phyloP scores from a whole-genome alignment of 2,888 invertebrate genomes.

The Caenorhabditis becei region DNA sequence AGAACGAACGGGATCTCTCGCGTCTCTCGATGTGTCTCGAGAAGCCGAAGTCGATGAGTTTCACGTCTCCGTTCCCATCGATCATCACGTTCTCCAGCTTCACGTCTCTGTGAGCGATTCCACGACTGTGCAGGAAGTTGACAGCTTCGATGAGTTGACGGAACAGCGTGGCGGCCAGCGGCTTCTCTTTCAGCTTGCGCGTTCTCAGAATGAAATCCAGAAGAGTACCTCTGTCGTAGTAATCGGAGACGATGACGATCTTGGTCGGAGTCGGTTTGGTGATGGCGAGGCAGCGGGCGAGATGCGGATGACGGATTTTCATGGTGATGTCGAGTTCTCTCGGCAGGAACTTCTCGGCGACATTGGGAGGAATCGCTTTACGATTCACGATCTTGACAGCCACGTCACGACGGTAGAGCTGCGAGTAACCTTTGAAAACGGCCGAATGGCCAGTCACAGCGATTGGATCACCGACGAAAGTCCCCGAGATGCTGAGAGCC shows the following conservation, averaged over 20 bases:
- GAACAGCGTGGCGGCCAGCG: slow-evolving; percentile 71
- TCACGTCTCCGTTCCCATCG: slow-evolving; percentile 74
- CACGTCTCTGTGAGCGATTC: slow-evolving; percentile 64
- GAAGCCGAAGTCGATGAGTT: slow-evolving; percentile 76
- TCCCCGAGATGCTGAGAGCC: slow-evolving; percentile 38
- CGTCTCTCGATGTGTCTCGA: slow-evolving; percentile 66
- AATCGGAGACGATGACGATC: slow-evolving; percentile 73
- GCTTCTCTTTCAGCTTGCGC: slow-evolving; percentile 58
- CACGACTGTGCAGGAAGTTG: slow-evolving; percentile 71
- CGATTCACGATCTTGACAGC: slow-evolving; percentile 76
- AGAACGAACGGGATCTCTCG: slow-evolving; percentile 72
- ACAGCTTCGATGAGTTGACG: slow-evolving; percentile 76
- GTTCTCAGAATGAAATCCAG: slow-evolving; percentile 64
- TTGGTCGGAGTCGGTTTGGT: slow-evolving; percentile 59
- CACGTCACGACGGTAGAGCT: slow-evolving; percentile 64
- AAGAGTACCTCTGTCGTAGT: slow-evolving; percentile 73
- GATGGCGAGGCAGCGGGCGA: slow-evolving; percentile 67
- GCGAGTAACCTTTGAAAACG: slow-evolving; percentile 68
- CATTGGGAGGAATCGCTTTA: slow-evolving; percentile 63
- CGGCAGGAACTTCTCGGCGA: slow-evolving; percentile 75
- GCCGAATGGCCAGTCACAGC: slow-evolving; percentile 69
- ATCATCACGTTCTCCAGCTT: slow-evolving; percentile 75
- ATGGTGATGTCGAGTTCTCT: slow-evolving; percentile 73
- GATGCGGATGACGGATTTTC: slow-evolving; percentile 69
- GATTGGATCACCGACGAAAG: slow-evolving; percentile 57